phyloP scores from a whole-genome alignment of 2,113 vertebrate species.

The Prietella phreatophila region DNA sequence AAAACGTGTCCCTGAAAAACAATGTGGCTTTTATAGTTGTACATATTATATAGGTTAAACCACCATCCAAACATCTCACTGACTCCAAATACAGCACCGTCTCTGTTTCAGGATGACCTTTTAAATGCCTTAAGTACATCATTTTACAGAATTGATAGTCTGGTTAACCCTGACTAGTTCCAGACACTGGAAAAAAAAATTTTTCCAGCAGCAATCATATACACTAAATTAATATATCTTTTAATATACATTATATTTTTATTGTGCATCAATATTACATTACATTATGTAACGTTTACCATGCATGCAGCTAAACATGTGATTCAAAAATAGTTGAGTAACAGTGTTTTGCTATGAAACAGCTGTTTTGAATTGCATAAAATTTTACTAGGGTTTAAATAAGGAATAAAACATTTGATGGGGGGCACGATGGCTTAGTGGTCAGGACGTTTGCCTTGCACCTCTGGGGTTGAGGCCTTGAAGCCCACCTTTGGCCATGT shows the following conservation, averaged over 20 bases:
- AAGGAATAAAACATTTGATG: no score
- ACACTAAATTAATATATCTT: not conserved
- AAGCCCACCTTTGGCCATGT: no score
- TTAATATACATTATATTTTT: not conserved
- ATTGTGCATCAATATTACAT: not conserved
- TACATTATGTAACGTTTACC: not conserved
- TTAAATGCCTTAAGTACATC: not conserved
- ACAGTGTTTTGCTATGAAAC: not conserved
- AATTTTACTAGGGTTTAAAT: not conserved
- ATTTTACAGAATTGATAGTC: not conserved
- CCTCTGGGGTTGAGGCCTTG: no score
- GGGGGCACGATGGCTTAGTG: no score
- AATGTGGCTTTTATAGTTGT: not conserved
- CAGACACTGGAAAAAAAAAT: not conserved
- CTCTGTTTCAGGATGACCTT: not conserved
- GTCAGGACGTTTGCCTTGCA: not conserved
- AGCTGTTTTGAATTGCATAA: not conserved
- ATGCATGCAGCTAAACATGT: not conserved
- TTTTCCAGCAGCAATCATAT: not conserved
- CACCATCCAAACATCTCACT: not conserved
- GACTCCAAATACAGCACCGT: not conserved
- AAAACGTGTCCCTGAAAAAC: not conserved
- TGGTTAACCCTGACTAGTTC: not conserved
- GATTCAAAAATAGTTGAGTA: not conserved
- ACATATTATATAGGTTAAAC: not conserved